Percentiles rank a stretch among this genome's conserved stretches.
phyloP scores from a whole-genome alignment of 1,140 invertebrate genomes.

The Grapholita molesta region DNA sequence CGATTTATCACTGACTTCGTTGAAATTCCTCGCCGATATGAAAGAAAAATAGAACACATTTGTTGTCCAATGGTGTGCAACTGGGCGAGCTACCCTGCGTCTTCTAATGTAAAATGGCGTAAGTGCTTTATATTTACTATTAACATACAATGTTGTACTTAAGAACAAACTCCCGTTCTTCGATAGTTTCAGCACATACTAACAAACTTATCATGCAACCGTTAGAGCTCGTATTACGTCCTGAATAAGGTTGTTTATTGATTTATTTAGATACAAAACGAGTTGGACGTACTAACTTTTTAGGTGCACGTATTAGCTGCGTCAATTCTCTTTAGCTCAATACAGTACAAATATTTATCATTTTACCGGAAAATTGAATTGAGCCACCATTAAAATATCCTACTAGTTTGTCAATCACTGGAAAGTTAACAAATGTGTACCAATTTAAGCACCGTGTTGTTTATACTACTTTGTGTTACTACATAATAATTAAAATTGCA shows the following conservation, averaged over 20 bases:
- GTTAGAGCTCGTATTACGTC: neutral
- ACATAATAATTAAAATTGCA: no score
- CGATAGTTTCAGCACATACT: neutral
- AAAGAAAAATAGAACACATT: constrained; percentile 3
- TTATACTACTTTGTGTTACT: no score
- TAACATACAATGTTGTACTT: neutral
- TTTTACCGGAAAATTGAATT: neutral
- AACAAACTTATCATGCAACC: neutral
- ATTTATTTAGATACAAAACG: neutral
- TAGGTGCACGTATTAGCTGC: neutral
- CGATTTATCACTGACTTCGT: neutral
- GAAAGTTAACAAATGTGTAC: neutral
- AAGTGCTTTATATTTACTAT: neutral
- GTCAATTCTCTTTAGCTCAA: neutral
- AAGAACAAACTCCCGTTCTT: neutral
- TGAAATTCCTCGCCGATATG: neutral
- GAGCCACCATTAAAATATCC: neutral
- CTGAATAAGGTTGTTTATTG: neutral
- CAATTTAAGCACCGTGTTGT: no score
- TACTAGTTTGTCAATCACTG: neutral
- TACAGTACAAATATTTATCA: neutral
- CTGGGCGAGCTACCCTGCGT: neutral
- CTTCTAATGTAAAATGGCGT: neutral
- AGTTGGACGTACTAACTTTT: neutral
- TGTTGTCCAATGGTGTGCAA: neutral